A percentile compares a stretch with the other conserved stretches of the same genome.
These are phyloP conservation scores for Trissolcus brochymenae DNA, from an alignment of 2,888 invertebrate genomes.

Conservation along the genomic window DNA sequence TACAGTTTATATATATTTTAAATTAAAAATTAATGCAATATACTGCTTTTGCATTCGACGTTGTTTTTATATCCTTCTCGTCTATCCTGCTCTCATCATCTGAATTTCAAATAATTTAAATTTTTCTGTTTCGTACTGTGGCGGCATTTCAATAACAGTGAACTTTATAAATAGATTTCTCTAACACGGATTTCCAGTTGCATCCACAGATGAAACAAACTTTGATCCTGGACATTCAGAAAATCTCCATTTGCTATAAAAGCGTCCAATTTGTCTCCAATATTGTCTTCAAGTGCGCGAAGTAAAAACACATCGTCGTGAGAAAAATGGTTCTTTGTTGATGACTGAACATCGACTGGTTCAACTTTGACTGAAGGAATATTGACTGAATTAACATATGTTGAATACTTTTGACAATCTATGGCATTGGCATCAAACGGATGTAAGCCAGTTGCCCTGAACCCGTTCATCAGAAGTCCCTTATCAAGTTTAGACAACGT, in stretches of 20 bases:
- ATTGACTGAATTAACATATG: background rate
- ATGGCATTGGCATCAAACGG: constrained; percentile 26
- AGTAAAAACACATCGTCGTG: background rate
- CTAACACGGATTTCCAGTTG: constrained; percentile 10
- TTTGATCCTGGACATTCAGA: constrained; percentile 7
- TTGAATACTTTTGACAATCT: background rate
- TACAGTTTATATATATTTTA: constrained; percentile 77
- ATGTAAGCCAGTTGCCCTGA: constrained; percentile 38
- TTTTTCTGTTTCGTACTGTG: no score
- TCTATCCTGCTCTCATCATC: background rate
- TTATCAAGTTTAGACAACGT: constrained; percentile 26
- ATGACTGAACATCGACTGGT: no score
- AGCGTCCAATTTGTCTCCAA: background rate
- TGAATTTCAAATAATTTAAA: background rate
- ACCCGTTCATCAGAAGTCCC: constrained; percentile 29
- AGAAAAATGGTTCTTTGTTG: background rate
- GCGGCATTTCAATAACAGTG: no score
- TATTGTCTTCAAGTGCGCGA: background rate
- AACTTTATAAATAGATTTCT: constrained; percentile 1
- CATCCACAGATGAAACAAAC: constrained; percentile 17
- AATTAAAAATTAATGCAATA: constrained; percentile 74
- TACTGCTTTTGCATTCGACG: background rate
- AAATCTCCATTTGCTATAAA: background rate
- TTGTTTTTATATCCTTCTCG: constrained; percentile 13
- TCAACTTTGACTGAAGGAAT: no score